Evolutionary conservation across 2,888 invertebrate species (phyloP).

Genomic region (Phalangium opilio): DNA sequence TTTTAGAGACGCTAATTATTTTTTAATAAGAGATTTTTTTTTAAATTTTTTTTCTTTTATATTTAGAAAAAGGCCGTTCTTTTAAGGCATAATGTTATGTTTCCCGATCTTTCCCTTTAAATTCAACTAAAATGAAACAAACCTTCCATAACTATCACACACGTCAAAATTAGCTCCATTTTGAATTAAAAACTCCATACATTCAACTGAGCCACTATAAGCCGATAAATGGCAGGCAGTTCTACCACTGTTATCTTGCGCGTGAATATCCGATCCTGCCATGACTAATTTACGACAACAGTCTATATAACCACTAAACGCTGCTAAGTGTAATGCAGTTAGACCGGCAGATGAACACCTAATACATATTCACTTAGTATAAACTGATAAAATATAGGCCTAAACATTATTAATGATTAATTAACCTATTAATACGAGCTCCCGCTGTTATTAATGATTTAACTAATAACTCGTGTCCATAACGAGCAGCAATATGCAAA

Average conservation of each 20-base stretch:
- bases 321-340: constrained; percentile 45
- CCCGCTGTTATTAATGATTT: constrained; percentile 37
- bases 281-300: constrained; percentile 43
- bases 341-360: constrained; percentile 34
- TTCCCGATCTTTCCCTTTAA: too few species aligned
- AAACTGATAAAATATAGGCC: not conserved
- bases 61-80: too few species aligned
- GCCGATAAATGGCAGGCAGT: constrained; percentile 47
- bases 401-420: constrained; percentile 16
- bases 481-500: constrained; percentile 46
- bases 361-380: constrained; percentile 1
- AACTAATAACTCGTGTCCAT: constrained; percentile 41
- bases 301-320: constrained; percentile 45
- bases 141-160: constrained; percentile 39
- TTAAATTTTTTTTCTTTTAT: too few species aligned
- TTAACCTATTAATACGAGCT: constrained; percentile 37
- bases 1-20: too few species aligned
- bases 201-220: constrained; percentile 42
- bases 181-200: constrained; percentile 43
- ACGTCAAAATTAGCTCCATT: constrained; percentile 41
- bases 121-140: too few species aligned
- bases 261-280: constrained; percentile 39
- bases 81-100: too few species aligned
- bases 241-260: constrained; percentile 41
- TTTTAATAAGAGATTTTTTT: too few species aligned